phyloP scores from a whole-genome alignment of 2,888 invertebrate species.

The Schrankia costaestrigalis region DNA sequence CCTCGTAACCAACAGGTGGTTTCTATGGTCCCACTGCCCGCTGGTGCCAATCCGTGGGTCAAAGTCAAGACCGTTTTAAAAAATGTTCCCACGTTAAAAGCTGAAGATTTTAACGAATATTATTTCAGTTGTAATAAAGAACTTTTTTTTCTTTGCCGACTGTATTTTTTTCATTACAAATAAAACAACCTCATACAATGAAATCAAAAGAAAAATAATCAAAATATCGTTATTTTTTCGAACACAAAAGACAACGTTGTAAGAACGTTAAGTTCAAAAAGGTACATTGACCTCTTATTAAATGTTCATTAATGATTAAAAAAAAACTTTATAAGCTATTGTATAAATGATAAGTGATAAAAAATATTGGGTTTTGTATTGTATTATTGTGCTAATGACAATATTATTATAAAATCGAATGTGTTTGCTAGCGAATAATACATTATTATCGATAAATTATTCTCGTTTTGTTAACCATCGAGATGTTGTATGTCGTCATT shows the following conservation, averaged over 20 bases:
- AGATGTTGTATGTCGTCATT: constrained; percentile 45
- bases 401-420: constrained; percentile 60
- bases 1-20: no score
- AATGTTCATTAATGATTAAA: constrained; percentile 34
- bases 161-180: no score
- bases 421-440: constrained; percentile 54
- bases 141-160: no score
- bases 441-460: constrained; percentile 46
- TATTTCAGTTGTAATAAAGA: no score
- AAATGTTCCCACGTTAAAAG: no score
- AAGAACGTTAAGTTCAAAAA: no score
- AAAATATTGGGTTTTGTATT: constrained; percentile 33
- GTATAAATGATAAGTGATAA: constrained; percentile 24
- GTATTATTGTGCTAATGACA: constrained; percentile 55
- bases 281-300: constrained; percentile 40
- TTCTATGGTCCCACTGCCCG: no score
- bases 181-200: no score
- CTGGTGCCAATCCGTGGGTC: no score
- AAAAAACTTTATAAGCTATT: constrained; percentile 26
- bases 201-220: no score
- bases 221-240: constrained; percentile 19
- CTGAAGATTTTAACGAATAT: no score
- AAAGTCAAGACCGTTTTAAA: no score
- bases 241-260: constrained; percentile 37
- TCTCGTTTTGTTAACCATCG: constrained; percentile 47